Percentiles rank a stretch among this genome's conserved stretches.
Evolutionary conservation across 2,113 vertebrate species (phyloP).

Genomic region (Barbus barbus): DNA sequence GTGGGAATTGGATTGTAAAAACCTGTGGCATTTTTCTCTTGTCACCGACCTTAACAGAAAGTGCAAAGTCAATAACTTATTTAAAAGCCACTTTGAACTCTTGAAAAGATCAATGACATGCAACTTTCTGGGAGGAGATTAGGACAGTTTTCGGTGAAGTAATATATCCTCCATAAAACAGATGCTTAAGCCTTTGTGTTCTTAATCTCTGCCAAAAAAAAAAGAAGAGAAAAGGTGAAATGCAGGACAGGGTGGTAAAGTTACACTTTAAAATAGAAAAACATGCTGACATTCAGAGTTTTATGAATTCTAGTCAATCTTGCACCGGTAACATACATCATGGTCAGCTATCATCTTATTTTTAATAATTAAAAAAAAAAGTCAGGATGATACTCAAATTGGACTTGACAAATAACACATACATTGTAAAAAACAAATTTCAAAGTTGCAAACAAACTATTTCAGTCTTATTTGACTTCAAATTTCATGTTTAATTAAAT

Average conservation of each 20-base stretch:
- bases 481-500: no score
- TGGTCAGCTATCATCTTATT: background rate
- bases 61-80: slow-evolving; percentile 29
- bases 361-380: no score
- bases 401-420: no score
- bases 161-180: background rate
- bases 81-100: slow-evolving; percentile 25
- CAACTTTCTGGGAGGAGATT: slow-evolving; percentile 16
- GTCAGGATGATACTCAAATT: no score
- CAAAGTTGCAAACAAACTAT: no score
- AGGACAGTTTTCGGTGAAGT: background rate
- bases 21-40: background rate
- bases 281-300: background rate
- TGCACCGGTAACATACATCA: background rate
- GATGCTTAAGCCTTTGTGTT: background rate
- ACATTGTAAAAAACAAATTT: no score
- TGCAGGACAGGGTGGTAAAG: background rate
- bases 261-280: background rate
- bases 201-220: background rate
- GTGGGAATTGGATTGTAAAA: background rate
- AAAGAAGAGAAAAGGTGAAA: background rate
- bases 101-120: slow-evolving; percentile 1
- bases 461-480: no score
- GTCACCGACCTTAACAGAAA: background rate
- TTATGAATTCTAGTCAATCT: background rate